Evolutionary conservation across 2,113 vertebrate genomes (phyloP).

Genomic region (Phaetusa simplex): DNA sequence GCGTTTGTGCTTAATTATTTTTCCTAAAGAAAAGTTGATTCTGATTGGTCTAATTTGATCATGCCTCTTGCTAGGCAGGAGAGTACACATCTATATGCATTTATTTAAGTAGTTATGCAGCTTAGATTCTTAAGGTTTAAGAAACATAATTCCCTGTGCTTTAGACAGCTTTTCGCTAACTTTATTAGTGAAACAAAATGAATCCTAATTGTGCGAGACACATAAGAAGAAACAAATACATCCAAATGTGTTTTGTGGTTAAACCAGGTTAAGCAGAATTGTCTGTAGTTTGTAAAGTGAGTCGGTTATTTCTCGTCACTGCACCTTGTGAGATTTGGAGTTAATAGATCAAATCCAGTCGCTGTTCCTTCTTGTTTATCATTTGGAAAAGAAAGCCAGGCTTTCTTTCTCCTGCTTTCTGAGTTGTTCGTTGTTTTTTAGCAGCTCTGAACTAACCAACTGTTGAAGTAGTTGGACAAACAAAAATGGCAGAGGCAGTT

Average conservation of each 20-base stretch:
- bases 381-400: neutral
- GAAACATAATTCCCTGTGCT: neutral
- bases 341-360: neutral
- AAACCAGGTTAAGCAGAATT: neutral
- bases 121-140: slow-evolving; percentile 15
- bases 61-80: neutral
- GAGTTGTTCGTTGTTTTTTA: neutral
- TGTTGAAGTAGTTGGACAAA: neutral
- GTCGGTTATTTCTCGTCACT: neutral
- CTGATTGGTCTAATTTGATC: slow-evolving; percentile 61
- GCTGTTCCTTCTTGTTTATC: neutral
- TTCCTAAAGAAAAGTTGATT: slow-evolving; percentile 66
- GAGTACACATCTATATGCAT: neutral
- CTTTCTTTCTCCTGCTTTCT: neutral
- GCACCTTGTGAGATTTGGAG: rapidly evolving
- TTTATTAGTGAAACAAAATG: slow-evolving; percentile 15
- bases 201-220: neutral
- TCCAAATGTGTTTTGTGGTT: neutral
- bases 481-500: neutral
- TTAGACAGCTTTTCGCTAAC: slow-evolving; percentile 3
- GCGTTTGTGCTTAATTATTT: slow-evolving; percentile 65
- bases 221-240: neutral
- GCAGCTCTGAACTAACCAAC: neutral
- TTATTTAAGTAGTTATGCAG: neutral
- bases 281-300: neutral